A percentile compares a stretch with the other conserved stretches of the same genome.
phyloP scores from a whole-genome alignment of 2,797 vertebrate genomes.

The Anolis apletophallus region DNA sequence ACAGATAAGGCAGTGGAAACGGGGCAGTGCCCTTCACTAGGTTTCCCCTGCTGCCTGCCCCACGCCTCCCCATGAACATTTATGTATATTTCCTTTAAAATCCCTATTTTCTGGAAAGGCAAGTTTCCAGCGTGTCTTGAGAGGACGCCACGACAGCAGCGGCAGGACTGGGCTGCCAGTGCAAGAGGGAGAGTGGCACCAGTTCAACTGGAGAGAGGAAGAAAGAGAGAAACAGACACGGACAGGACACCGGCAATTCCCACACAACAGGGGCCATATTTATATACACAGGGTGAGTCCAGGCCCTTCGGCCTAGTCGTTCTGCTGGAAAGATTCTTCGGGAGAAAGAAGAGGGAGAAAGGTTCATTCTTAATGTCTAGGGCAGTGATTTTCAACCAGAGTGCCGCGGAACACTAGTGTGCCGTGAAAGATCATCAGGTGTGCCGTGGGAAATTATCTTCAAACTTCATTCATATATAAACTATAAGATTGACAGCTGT shows the following conservation, averaged over 20 bases:
- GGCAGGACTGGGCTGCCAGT: conserved; percentile 53
- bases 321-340: not conserved
- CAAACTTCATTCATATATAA: too few relatives aligned
- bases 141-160: conserved; percentile 63
- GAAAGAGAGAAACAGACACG: conserved; percentile 55
- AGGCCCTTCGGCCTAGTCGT: not conserved
- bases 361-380: not conserved
- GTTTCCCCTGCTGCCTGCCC: conserved; percentile 64
- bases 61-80: conserved; percentile 53
- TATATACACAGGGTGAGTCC: conserved; percentile 36
- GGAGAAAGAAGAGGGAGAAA: fast-evolving
- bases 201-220: conserved; percentile 51
- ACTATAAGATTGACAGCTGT: too few relatives aligned
- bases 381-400: too few relatives aligned
- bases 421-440: too few relatives aligned
- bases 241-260: conserved; percentile 65
- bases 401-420: too few relatives aligned
- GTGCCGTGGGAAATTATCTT: too few relatives aligned
- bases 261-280: conserved; percentile 52
- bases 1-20: conserved; percentile 85
- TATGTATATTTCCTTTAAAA: not conserved
- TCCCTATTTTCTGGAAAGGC: not conserved
- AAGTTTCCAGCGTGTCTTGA: conserved; percentile 53
- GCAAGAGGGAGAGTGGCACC: conserved; percentile 60
- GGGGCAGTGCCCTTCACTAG: conserved; percentile 66